Percentiles rank a stretch among this genome's conserved stretches.
Conservation (phyloP, 2,888 invertebrate genomes). For the Arge pagana region DNA sequence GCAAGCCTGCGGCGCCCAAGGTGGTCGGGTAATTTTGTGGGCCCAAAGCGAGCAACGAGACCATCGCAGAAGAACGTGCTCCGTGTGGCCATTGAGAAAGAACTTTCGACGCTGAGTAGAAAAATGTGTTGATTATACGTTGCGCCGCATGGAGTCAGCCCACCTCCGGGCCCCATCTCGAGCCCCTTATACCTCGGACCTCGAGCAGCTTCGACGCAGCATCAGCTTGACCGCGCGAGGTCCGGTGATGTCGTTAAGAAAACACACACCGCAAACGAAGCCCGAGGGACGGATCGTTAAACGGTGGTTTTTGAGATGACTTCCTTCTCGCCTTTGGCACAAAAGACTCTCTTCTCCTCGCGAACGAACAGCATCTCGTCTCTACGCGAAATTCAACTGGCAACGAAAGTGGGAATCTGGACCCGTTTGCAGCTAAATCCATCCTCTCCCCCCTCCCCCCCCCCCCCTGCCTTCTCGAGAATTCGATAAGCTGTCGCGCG, state of each 20-base stretch:
- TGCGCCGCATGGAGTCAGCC: constrained; percentile 37
- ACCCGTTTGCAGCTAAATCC: background rate
- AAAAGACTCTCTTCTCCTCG: no score
- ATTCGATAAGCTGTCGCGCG: background rate
- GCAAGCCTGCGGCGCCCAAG: constrained; percentile 50
- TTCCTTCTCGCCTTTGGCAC: constrained; percentile 25
- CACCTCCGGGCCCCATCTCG: constrained; percentile 33
- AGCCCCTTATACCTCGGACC: constrained; percentile 17
- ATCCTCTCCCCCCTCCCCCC: background rate
- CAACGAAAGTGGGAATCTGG: no score
- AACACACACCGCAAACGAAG: constrained; percentile 37
- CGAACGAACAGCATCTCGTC: constrained; percentile 4
- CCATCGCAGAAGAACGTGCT: constrained; percentile 25
- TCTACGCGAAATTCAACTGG: no score
- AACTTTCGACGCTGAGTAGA: constrained; percentile 54
- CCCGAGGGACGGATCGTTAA: constrained; percentile 41
- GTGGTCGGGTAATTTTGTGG: constrained; percentile 57
- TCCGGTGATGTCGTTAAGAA: constrained; percentile 51
- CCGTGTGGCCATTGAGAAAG: constrained; percentile 48
- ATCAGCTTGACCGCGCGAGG: constrained; percentile 12
- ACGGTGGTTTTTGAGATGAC: constrained; percentile 39
- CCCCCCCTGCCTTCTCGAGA: background rate
- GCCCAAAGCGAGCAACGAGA: constrained; percentile 41
- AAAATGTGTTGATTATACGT: constrained; percentile 59
- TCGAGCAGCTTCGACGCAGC: constrained; percentile 16